Base-by-base conservation (phyloP, 2,797 vertebrate species). In the Sarcoramphus papa region DNA sequence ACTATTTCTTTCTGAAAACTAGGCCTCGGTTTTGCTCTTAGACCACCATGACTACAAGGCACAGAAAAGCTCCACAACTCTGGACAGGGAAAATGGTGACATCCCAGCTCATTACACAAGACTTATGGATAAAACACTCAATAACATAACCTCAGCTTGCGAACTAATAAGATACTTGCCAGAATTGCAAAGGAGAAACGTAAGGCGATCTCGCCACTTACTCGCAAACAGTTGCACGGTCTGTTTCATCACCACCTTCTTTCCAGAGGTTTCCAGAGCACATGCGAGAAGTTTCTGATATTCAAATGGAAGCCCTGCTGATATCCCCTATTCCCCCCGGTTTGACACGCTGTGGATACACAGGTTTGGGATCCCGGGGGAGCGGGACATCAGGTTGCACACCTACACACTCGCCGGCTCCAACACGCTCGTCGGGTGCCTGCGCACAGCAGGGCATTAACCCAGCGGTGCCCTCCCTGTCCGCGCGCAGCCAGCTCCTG, bases 331-430 rank as follows among this genome's bases (percentile, higher is more conserved):
- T 9, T 5, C 17, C 15, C 22, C 12, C 37, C 37, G 37, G 0
- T 23, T 21, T 27, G 50, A 22, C n/a, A 20, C 0, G 3, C 47
- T 41, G 28, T 20, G 59, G 51, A 31, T 15, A 22, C 40, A 10
- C 2, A 10, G 51, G 21, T 28, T 18, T 28, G 20, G 51, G 48
- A 12, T 56, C 7, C 8, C 0, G 1, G 35, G 45, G 22, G 15
- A 51, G 12, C 5, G 4, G 35, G 30, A 47, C 1, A 3, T 3
- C 18, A 15, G 1, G 5, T 54, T 50, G 5, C 31, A 4, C 20
- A 2, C 8, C 28, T 14, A 2, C 5, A 4, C 37, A 37, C 37
- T 37, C 37, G 37, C 37, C 37, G 6, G 43, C 25, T n/a, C 65
- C 54, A 31, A 7, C 21, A 12, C 9, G 6, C 31, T 27, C 47